phyloP scores from a whole-genome alignment of 2,113 vertebrate genomes.

The Mormyrus iriodes region DNA sequence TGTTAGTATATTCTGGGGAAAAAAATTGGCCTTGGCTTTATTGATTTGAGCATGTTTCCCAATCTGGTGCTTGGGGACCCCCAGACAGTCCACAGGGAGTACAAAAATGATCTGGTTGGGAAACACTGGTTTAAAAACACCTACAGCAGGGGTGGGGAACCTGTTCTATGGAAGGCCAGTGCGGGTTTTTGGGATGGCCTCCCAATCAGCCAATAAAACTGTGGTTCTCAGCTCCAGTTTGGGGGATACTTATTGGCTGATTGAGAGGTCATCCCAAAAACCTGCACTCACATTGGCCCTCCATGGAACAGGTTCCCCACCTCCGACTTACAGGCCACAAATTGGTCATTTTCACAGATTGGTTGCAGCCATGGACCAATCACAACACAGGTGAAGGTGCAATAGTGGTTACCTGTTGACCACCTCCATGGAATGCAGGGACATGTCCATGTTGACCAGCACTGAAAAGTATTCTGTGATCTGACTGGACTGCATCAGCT shows the following conservation, averaged over 20 bases:
- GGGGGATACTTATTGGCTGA: too few relatives aligned
- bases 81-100: neutral
- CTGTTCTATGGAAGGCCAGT: too few relatives aligned
- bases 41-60: neutral
- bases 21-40: neutral
- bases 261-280: too few relatives aligned
- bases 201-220: too few relatives aligned
- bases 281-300: too few relatives aligned
- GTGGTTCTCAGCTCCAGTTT: too few relatives aligned
- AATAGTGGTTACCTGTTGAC: constrained; percentile 82
- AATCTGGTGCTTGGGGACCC: neutral
- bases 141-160: too few relatives aligned
- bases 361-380: neutral
- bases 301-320: too few relatives aligned
- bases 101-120: neutral
- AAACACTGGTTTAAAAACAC: neutral
- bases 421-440: constrained; percentile 97
- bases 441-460: constrained; percentile 99
- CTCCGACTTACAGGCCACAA: too few relatives aligned
- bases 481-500: constrained; percentile 97
- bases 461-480: constrained; percentile 98
- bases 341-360: neutral
- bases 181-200: too few relatives aligned
- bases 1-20: neutral
- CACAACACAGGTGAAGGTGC: neutral